Evolutionary conservation across 2,113 vertebrate genomes (phyloP).

Genomic region (Lamprotornis superbus): DNA sequence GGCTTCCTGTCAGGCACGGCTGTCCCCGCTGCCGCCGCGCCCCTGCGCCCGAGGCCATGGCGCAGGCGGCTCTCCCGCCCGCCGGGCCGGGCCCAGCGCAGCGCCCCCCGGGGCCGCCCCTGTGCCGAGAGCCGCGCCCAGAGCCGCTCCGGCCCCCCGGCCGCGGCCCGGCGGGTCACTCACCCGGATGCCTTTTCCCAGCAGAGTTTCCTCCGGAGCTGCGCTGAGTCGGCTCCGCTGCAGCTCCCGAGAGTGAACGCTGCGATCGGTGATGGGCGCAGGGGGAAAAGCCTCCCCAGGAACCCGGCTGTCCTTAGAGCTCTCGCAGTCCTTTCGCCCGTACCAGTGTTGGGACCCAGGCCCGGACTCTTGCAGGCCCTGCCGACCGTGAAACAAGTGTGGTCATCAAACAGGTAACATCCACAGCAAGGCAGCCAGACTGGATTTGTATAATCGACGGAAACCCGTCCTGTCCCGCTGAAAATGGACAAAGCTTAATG

Average conservation of each 20-base stretch:
- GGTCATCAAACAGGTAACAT: accelerated
- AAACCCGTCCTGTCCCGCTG: not conserved
- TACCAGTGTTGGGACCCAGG: not conserved
- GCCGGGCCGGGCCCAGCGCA: not conserved
- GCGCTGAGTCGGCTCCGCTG: not conserved
- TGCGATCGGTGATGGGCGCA: accelerated
- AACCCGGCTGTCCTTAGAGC: not conserved
- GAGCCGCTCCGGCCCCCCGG: not conserved
- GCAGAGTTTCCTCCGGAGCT: not conserved
- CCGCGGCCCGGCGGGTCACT: not conserved
- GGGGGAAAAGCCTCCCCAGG: not conserved
- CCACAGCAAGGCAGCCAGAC: accelerated
- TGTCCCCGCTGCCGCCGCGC: no score
- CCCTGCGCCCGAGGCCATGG: no score
- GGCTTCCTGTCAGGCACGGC: no score
- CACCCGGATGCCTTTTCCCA: not conserved
- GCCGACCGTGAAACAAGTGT: not conserved
- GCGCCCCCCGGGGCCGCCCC: not conserved
- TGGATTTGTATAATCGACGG: accelerated
- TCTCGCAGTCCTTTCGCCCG: accelerated
- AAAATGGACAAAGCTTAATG: not conserved
- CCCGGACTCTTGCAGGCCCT: not conserved
- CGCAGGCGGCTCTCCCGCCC: no score
- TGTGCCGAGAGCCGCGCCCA: not conserved
- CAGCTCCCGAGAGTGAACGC: accelerated